Percentiles rank a stretch among this genome's conserved stretches.
Evolutionary conservation across 2,888 invertebrate species (phyloP).

Genomic region (Drosophila nr. medialis): DNA sequence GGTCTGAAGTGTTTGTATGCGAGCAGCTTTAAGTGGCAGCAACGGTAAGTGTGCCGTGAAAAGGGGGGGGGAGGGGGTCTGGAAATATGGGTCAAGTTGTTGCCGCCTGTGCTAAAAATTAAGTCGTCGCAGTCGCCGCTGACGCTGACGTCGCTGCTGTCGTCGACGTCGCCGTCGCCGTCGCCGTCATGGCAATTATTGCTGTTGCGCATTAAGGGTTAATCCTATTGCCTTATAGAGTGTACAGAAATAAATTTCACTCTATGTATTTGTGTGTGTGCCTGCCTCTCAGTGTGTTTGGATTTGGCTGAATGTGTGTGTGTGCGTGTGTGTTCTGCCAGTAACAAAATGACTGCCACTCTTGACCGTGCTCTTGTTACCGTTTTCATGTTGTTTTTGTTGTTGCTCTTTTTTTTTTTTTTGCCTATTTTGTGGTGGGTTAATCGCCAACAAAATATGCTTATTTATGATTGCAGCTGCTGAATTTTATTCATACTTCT

Average conservation of each 20-base stretch:
- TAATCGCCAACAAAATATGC: constrained; percentile 54
- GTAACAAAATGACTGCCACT: constrained; percentile 41
- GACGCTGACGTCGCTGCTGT: constrained; percentile 15
- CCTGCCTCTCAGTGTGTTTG: background rate
- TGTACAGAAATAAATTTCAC: constrained; percentile 51
- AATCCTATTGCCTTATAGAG: constrained; percentile 66
- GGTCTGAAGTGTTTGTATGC: constrained; percentile 53
- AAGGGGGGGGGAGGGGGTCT: constrained; percentile 26
- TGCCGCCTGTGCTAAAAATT: constrained; percentile 78
- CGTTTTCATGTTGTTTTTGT: constrained; percentile 18
- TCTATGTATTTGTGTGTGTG: constrained; percentile 21
- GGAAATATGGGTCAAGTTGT: constrained; percentile 80
- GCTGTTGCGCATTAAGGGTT: constrained; percentile 78
- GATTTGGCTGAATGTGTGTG: constrained; percentile 9
- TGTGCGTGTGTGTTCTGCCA: constrained; percentile 23
- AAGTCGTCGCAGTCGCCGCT: constrained; percentile 54
- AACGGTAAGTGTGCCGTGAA: constrained; percentile 37
- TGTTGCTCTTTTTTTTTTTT: constrained; percentile 6
- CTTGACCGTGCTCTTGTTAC: constrained; percentile 37
- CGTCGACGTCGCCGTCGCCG: constrained; percentile 24
- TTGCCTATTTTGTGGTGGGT: constrained; percentile 49
- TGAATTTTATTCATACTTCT: constrained; percentile 32
- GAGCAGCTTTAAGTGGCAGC: constrained; percentile 72
- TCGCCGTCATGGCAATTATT: constrained; percentile 75
- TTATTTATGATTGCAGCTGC: constrained; percentile 52